Percentiles rank a stretch among this genome's conserved stretches.
phyloP scores from a whole-genome alignment of 2,113 vertebrate species.

The Platanista minor region DNA sequence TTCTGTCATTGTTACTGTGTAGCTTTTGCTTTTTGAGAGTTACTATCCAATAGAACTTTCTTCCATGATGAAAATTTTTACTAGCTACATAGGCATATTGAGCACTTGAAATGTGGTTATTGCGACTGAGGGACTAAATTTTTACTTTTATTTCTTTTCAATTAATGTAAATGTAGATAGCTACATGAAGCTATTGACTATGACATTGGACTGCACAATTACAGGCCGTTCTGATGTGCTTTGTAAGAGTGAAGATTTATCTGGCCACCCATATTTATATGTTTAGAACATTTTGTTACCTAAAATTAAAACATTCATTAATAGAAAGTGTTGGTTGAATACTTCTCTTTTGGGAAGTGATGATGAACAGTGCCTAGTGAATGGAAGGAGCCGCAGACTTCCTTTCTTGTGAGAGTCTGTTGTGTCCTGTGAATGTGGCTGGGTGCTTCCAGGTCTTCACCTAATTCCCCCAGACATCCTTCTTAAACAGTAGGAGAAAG shows the following conservation, averaged over 20 bases:
- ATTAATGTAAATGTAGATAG: slow-evolving; percentile 6
- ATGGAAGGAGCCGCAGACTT: neutral
- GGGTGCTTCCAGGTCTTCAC: neutral
- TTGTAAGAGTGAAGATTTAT: slow-evolving; percentile 1
- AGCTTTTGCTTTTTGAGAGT: neutral
- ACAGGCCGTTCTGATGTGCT: neutral
- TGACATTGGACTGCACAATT: neutral
- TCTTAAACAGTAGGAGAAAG: neutral
- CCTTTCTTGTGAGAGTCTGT: neutral
- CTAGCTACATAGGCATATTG: neutral
- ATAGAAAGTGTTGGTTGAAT: neutral
- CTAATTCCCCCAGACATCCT: neutral
- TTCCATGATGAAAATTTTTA: neutral
- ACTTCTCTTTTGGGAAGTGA: neutral
- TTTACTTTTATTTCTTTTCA: neutral
- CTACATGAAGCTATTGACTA: neutral
- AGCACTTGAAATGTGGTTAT: neutral
- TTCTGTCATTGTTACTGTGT: neutral
- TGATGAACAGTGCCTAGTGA: neutral
- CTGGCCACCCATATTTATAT: neutral
- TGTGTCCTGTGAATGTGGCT: neutral
- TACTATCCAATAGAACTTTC: neutral
- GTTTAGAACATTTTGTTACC: slow-evolving; percentile 2
- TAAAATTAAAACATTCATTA: slow-evolving; percentile 1
- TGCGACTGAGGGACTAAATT: neutral